Conservation (phyloP, 2,888 invertebrate species). For the Heliothis peltigera region DNA sequence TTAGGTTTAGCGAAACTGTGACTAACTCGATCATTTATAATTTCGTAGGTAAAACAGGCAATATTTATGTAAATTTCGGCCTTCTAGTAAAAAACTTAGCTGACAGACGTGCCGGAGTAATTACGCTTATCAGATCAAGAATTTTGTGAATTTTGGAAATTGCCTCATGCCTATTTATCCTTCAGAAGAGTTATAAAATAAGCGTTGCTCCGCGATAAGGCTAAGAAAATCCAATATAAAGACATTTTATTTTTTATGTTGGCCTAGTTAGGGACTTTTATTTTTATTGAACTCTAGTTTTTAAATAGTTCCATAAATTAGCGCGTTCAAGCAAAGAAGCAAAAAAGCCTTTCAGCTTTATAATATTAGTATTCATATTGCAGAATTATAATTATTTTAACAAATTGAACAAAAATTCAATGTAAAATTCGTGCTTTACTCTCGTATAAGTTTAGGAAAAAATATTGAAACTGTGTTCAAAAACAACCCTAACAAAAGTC, state of each 20-base stretch:
- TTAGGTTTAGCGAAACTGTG: constrained; percentile 22
- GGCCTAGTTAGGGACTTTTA: too few relatives aligned
- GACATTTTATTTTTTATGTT: too few relatives aligned
- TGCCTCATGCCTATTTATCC: constrained; percentile 11
- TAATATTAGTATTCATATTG: too few relatives aligned
- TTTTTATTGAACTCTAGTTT: too few relatives aligned
- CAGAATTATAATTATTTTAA: too few relatives aligned
- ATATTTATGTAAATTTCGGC: constrained; percentile 55
- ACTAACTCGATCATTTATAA: constrained; percentile 13
- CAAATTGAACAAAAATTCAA: too few relatives aligned
- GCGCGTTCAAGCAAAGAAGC: too few relatives aligned
- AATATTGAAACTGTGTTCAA: background rate
- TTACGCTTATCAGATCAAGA: constrained; percentile 58
- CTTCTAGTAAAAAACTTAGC: constrained; percentile 51
- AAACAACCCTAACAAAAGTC: background rate
- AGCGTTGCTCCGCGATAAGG: constrained; percentile 20
- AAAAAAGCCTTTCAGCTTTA: too few relatives aligned
- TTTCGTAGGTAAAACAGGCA: constrained; percentile 13
- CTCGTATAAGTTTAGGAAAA: background rate
- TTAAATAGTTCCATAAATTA: too few relatives aligned
- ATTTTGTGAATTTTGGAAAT: constrained; percentile 38
- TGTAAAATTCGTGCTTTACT: too few relatives aligned
- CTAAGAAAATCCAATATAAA: background rate
- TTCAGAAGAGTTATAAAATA: constrained; percentile 14
- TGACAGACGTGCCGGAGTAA: constrained; percentile 43